Evolutionary conservation across 2,797 vertebrate genomes (phyloP), one percentile per base, ranked within the genome.

Genomic region (Steatocranus sp.): DNA sequence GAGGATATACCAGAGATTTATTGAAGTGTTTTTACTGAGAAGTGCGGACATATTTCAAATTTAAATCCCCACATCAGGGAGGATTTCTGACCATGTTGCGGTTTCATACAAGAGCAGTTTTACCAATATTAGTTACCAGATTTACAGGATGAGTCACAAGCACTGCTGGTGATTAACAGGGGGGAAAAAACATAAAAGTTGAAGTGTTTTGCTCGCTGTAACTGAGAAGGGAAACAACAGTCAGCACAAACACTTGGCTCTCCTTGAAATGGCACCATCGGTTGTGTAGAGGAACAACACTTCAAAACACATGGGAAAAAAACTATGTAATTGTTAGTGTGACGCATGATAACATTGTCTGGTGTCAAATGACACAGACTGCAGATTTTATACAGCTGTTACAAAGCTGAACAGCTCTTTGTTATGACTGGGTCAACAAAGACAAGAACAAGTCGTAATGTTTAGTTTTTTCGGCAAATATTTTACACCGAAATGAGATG

Each of bases 191-290:
- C n/a, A 15, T 68, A 84, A 66, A 74, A n/a, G 83, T 68, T 58
- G 76, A 30, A 86, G 75, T 81, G 76, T 23, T 54, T 30, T 79
- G 32, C 61, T 87, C 12, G 81, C 38, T 82, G 79, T 82, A 76
- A 87, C 84, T 43, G 50, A 83, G 83, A 91, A 75, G 75, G 88
- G 91, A 95, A 90, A 81, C 82, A 53, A 81, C 80, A 87, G 81
- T 92, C 88, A 91, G 84, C 83, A 89, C 54, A 80, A 83, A 87
- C 80, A 82, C 66, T 87, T 78, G 36, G 46, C 41, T 86, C 20
- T 53, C 76, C 87, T 90, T 92, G 83, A 84, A 86, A 88, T 48
- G 70, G 68, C 78, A 66, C 15, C 32, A 76, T 76, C 3, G 25
- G 11, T 76, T 63, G 66, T n/a, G 1, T 61, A 70, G 74, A 85